Evolutionary conservation across 2,113 vertebrate species (phyloP), one percentile per base, ranked within the genome.

Genomic region (Phrynosoma blainvillii): DNA sequence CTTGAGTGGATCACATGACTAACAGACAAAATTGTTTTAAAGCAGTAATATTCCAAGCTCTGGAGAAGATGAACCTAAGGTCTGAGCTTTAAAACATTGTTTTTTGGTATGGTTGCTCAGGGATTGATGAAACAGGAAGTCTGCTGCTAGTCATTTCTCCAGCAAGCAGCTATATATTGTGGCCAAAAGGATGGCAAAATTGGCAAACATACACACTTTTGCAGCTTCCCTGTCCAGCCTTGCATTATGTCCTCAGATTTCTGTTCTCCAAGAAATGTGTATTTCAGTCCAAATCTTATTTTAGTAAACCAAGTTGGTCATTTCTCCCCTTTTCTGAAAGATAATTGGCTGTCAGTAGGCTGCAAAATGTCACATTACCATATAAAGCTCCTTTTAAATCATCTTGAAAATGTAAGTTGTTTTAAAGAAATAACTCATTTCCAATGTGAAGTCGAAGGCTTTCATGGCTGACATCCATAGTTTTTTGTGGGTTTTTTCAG

Each of bases 361-460:
- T 92, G 89, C 84, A 87, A 95, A 95, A 96, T 94, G 93, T 93
- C 92, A 93, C 94, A 95, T 96, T 94, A 95, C 82, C 93, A 95
- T 93, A 96, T 91, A 95, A 94, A 94, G 91, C 73, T 91, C 71
- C 92, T 94, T 14, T 88, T 91, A 94, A 88, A 32, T 54, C 8
- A 18, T 82, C 77, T 82, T 93, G 77, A 84, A 92, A 94, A 88
- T 83, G 74, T 66, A 82, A 90, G 90, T 74, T 91, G 23, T 79
- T 87, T 71, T 84, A 86, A 91, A 68, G 68, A n/a, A n/a, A n/a
- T n/a, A n/a, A n/a, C n/a, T n/a, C n/a, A n/a, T n/a, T n/a, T n/a
- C n/a, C n/a, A n/a, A n/a, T n/a, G n/a, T n/a, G n/a, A n/a, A n/a
- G n/a, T n/a, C n/a, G n/a, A n/a, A n/a, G n/a, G n/a, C n/a, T n/a